A percentile compares a stretch with the other conserved stretches of the same genome.
Evolutionary conservation across 2,888 invertebrate genomes (phyloP).

Genomic region (Andrena marginata): DNA sequence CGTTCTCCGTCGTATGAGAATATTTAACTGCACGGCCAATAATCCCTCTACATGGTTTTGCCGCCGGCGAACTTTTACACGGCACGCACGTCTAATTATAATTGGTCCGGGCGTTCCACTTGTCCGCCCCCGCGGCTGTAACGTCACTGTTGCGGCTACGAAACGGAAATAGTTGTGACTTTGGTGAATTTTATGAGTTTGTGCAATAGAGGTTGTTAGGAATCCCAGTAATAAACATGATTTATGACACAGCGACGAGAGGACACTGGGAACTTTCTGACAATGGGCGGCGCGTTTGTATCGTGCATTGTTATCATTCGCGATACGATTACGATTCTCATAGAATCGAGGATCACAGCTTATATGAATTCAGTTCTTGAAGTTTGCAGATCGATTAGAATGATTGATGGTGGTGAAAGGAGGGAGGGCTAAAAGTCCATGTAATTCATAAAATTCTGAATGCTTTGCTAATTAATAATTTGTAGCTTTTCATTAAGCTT

Average conservation of each 20-base stretch:
- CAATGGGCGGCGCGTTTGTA: background rate
- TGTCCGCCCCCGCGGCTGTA: background rate
- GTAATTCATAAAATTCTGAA: no score
- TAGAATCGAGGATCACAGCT: no score
- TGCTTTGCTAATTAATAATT: no score
- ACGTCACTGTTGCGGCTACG: background rate
- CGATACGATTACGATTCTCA: background rate
- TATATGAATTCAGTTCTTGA: no score
- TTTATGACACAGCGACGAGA: background rate
- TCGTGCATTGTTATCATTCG: background rate
- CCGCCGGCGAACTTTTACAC: constrained; percentile 27
- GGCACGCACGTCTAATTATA: constrained; percentile 4
- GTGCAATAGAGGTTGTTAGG: background rate
- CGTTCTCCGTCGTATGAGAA: constrained; percentile 34
- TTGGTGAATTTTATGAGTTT: background rate
- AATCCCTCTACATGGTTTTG: constrained; percentile 27
- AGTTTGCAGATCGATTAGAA: no score
- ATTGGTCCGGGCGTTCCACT: background rate
- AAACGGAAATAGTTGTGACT: constrained; percentile 4
- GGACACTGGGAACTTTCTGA: background rate
- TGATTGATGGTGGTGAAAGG: no score
- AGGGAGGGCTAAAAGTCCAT: no score
- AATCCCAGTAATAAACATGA: background rate
- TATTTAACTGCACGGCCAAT: constrained; percentile 57
- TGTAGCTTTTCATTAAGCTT: no score